Evolutionary conservation across 2,797 vertebrate species (phyloP), one percentile per base, ranked within the genome.

Genomic region (Triplophysa bombifrons): DNA sequence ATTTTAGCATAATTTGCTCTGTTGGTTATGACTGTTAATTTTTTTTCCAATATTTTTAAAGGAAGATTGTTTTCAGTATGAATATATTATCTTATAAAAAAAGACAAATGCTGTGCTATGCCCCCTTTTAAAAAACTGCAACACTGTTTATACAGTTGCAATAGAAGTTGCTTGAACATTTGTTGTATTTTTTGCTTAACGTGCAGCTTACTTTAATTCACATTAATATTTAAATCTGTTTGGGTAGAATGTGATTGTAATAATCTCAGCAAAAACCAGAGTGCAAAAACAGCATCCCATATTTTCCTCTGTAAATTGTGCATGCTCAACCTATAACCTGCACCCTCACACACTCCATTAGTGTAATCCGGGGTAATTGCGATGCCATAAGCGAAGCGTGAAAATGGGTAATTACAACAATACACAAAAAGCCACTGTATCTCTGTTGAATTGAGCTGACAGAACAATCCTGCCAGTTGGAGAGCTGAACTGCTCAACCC

Each of bases 401-500:
- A 78, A 85, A 85, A 77, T 51, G 82, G 72, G 63, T 81, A 81
- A 81, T 81, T 76, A 81, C 76, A 76, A 72, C 46, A 71, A 70
- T 73, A 67, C 50, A 61, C 53, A 72, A 78, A 79, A 63, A 75
- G 67, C 17, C 38, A 56, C 65, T 72, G 41, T 41, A 46, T 76
- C 73, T 51, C 76, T 41, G 14, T 61, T 70, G 81, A 79, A 74
- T 60, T 55, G n/a, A 50, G 73, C 58, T 38, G 76, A 78, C 48
- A 82, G 80, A 67, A 11, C 58, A 80, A 82, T 78, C 65, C 83
- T 79, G 79, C 83, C 71, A 78, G 76, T 84, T 64, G 79, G 16
- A 69, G 73, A n/a, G 25, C 69, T 73, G 78, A 66, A 88, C 78
- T 85, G 81, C 79, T 86, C 74, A 76, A 74, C 85, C 84, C 72